phyloP scores from a whole-genome alignment of 2,888 invertebrate species.

The Siphlonurus alternatus region DNA sequence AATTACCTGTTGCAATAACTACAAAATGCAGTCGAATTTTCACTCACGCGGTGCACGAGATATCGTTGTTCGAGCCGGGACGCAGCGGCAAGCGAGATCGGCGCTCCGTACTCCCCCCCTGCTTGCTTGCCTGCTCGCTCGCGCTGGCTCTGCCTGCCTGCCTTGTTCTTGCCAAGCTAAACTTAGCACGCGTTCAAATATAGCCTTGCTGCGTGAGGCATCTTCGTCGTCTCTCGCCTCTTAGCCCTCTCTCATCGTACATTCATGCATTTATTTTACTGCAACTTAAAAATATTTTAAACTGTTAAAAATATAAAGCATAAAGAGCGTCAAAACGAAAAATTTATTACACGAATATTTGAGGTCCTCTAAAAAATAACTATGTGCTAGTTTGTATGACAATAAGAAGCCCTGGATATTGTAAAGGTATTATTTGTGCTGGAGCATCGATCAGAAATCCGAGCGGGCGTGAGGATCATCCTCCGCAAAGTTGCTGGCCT shows the following conservation, averaged over 20 bases:
- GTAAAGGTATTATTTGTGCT: too few relatives aligned
- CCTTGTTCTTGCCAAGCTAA: conserved; percentile 3
- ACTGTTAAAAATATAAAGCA: not conserved
- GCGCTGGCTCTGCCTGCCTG: not conserved
- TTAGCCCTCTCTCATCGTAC: too few relatives aligned
- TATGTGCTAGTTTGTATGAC: too few relatives aligned
- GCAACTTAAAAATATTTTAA: not conserved
- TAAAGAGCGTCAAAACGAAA: too few relatives aligned
- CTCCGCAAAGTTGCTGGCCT: too few relatives aligned
- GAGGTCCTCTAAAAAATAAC: too few relatives aligned
- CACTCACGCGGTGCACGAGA: not conserved
- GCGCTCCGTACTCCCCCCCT: not conserved
- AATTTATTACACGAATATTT: too few relatives aligned
- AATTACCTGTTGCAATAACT: not conserved
- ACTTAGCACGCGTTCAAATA: not conserved
- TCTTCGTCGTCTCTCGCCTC: not conserved
- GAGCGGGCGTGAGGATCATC: too few relatives aligned
- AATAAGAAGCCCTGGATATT: too few relatives aligned
- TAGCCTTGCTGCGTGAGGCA: not conserved
- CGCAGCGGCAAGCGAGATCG: not conserved
- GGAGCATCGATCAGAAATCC: too few relatives aligned
- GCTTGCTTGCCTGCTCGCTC: not conserved
- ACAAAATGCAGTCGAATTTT: not conserved
- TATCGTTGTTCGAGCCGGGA: not conserved
- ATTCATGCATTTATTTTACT: not conserved